phyloP scores from a whole-genome alignment of 2,888 invertebrate genomes.

The Linnaemya tessellans region DNA sequence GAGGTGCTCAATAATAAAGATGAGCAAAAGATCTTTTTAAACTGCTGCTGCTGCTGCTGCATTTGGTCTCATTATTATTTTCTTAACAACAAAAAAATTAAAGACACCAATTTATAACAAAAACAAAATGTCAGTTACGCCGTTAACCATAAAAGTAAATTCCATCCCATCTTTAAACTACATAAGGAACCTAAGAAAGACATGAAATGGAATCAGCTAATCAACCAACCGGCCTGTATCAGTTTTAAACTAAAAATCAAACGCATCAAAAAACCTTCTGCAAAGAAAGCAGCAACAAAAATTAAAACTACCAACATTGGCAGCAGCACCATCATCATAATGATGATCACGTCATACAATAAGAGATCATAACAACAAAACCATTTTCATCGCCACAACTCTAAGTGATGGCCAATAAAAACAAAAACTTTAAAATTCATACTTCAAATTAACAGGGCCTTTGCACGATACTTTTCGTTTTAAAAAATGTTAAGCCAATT shows the following conservation, averaged over 20 bases:
- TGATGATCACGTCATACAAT: background rate
- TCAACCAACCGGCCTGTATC: conserved; percentile 13
- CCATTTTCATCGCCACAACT: conserved; percentile 4
- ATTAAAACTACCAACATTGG: conserved; percentile 7
- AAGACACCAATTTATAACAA: conserved; percentile 12
- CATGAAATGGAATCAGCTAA: conserved; percentile 7
- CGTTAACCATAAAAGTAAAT: conserved; percentile 78
- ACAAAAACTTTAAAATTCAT: background rate
- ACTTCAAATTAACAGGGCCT: background rate
- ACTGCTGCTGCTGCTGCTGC: conserved; percentile 30
- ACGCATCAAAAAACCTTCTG: conserved; percentile 40
- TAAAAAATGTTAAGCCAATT: no score
- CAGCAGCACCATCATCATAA: conserved; percentile 19
- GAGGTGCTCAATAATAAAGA: conserved; percentile 47
- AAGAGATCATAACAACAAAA: background rate
- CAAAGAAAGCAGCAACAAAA: conserved; percentile 36
- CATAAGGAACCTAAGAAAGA: conserved; percentile 8
- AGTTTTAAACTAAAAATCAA: conserved; percentile 31
- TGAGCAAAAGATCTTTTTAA: conserved; percentile 27
- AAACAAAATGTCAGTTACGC: conserved; percentile 82
- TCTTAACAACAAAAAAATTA: background rate
- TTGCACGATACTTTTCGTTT: background rate
- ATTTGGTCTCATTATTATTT: conserved; percentile 9
- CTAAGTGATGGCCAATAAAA: background rate
- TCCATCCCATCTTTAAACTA: conserved; percentile 41